Base-by-base conservation (phyloP, 1,140 invertebrate genomes). In the Leptopilina clavipes region DNA sequence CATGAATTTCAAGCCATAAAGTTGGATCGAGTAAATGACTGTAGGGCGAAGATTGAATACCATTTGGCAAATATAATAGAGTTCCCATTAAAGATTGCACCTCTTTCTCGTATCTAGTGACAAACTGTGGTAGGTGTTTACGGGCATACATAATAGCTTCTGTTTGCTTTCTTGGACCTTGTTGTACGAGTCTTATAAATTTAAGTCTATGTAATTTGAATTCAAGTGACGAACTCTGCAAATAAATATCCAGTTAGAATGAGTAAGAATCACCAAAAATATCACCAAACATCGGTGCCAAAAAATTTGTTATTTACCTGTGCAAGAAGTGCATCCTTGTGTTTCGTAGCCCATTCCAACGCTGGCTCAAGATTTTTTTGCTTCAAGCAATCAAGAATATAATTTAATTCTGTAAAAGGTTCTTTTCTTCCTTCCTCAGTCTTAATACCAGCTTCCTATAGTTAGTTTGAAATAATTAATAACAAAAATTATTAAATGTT, bases 81-180 rank as follows among this genome's bases (percentile, higher is more conserved):
- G 95, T 96, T 44, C 96, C 97, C 97, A 98, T 98, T 78, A 98
- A 88, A 31, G 93, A 93, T 89, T 97, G 96, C 59, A 98, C 94
- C 84, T 96, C 96, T 93, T 96, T 96, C 83, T 96, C 94, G 88
- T 97, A 95, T 75, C 93, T 92, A 71, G 92, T 89, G 22, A 97
- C 95, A 89, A 97, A 97, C 83, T 94, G 94, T 43, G 94, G 94
- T 86, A 99, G 95, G 91, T 97, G 93, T 78, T 92, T 92, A 54
- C 96, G 92, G 1, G 97, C 97, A 91, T 98, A 98, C 79, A 92
- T 86, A 75, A 99, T 95, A n/a, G 97, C 97, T 85, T 95, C 93
- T 25, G 86, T 91, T 88, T 96, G 95, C 84, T 92, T 92, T 59
- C 89, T 85, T 18, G 92, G 89, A 8, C 95, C 95, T 88, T 94